Base-by-base conservation (phyloP, 1,140 invertebrate genomes). In the Drosophila lacertosa region DNA sequence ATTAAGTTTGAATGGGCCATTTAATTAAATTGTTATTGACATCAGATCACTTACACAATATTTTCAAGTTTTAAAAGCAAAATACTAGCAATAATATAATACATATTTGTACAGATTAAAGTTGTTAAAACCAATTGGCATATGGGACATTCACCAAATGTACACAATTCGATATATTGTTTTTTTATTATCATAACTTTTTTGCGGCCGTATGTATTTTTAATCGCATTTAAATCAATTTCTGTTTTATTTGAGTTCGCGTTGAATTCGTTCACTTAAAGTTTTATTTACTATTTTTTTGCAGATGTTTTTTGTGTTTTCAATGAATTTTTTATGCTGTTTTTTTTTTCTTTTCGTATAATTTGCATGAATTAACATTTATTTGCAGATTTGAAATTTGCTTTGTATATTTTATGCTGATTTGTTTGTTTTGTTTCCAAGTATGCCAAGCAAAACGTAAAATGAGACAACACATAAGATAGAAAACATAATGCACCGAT, bases 81-180 rank as follows among this genome's bases (percentile, higher is more conserved):
- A 58, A 65, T 18, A 35, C 7, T 53, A n/a, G 13, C 15, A 54
- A 63, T 33, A 57, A 18, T 32, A 69, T 53, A 55, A 48, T 33
- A 63, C 32, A 69, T 35, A 26, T 64, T 42, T 64, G 24, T 62
- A 67, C 40, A 63, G 48, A 54, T 68, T 59, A 42, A 45, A 48
- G 32, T 55, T 69, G 42, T 63, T 48, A 11, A 70, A 80, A 90
- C 89, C 89, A 90, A 90, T 90, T 90, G 89, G 89, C 89, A 90
- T 90, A 77, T 83, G 81, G 82, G 89, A 90, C 89, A 90, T 90
- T 90, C 89, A 90, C 89, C 89, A 90, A 90, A 86, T 69, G 16
- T 57, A 58, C 13, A 35, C 45, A 59, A 64, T 58, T 62, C 35
- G 26, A 59, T 59, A 59, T 59, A 37, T 55, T 58, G 58, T 74